Evolutionary conservation across 2,888 invertebrate genomes (phyloP).

Genomic region (Bombylius discolor): DNA sequence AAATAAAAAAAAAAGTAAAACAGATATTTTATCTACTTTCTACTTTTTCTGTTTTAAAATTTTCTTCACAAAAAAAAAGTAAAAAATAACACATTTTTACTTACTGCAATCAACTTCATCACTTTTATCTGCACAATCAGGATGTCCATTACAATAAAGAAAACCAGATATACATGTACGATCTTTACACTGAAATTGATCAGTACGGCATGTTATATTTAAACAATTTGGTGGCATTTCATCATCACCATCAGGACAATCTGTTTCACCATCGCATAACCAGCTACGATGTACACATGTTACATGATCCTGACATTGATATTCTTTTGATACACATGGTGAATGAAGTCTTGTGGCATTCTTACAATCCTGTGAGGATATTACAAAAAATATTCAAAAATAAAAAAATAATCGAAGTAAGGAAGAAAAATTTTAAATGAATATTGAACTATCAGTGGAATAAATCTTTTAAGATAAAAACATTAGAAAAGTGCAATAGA

Average conservation of each 20-base stretch:
- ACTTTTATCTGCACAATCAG: conserved; percentile 72
- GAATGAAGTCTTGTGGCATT: conserved; percentile 36
- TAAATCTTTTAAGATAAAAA: too few species aligned
- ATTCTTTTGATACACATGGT: conserved; percentile 59
- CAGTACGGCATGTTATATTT: conserved; percentile 65
- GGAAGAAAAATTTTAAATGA: too few species aligned
- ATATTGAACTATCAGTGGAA: too few species aligned
- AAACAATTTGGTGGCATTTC: conserved; percentile 52
- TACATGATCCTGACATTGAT: conserved; percentile 64
- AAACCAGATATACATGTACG: conserved; percentile 68
- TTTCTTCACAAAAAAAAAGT: not conserved
- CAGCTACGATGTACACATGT: conserved; percentile 70
- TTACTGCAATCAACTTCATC: conserved; percentile 75
- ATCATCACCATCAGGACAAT: conserved; percentile 73
- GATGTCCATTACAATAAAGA: conserved; percentile 66
- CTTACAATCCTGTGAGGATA: not conserved
- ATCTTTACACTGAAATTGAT: conserved; percentile 79
- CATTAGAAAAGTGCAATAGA: too few species aligned
- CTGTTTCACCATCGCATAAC: conserved; percentile 74
- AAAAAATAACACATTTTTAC: conserved; percentile 21
- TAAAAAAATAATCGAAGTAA: too few species aligned
- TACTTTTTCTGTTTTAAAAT: not conserved
- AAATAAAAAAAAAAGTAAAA: conserved; percentile 3
- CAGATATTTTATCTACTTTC: not conserved
- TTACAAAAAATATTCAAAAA: too few species aligned